Conservation (phyloP, 2,113 vertebrate genomes). For the Struthidea cinerea region DNA sequence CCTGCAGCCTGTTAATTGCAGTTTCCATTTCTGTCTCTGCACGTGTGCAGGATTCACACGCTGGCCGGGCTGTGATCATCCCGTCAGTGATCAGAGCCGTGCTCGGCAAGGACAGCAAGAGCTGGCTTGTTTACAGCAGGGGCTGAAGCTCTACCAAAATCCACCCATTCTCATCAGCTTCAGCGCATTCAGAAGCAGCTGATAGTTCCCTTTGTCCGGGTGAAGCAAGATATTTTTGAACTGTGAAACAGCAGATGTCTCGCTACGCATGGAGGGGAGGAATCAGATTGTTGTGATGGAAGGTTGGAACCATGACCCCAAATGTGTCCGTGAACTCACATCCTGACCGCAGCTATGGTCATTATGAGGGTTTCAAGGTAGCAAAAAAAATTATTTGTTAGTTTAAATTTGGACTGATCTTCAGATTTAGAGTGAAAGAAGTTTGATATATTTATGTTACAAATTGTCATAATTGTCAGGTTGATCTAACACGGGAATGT, state of each 20-base stretch:
- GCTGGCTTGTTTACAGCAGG: not conserved
- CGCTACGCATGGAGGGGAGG: rapidly evolving
- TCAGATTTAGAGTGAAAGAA: not conserved
- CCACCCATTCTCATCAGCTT: not conserved
- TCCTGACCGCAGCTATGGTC: not conserved
- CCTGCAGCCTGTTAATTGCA: not conserved
- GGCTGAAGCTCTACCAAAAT: not conserved
- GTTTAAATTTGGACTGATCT: not conserved
- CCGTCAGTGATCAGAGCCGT: not conserved
- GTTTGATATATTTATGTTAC: not conserved
- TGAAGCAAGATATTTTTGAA: not conserved
- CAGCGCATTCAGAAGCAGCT: not conserved
- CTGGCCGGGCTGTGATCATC: not conserved
- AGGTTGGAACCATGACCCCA: not conserved
- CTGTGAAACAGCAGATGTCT: slow-evolving; percentile 2
- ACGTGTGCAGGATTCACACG: not conserved
- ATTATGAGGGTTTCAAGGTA: not conserved
- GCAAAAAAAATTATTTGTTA: not conserved
- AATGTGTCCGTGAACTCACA: not conserved
- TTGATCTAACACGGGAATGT: not conserved
- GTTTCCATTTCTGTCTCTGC: not conserved
- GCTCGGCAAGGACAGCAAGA: not conserved
- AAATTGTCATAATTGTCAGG: not conserved
- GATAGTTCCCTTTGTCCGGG: not conserved
- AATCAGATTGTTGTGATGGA: not conserved